Base-by-base conservation (phyloP, 2,113 vertebrate species). In the Daboia siamensis region DNA sequence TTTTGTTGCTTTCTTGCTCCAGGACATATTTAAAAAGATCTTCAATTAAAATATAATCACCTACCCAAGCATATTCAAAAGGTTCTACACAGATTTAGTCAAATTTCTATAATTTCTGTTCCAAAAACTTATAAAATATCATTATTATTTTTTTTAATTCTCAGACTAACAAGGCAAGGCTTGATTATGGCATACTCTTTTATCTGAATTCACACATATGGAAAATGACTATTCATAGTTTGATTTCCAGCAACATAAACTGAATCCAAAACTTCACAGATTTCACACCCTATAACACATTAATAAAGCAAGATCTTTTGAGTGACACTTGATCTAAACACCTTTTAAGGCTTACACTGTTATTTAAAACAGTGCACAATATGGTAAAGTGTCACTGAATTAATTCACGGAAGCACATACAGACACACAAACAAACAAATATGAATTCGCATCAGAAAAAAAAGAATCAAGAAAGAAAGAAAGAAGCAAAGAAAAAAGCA, bases 181-280 rank as follows among this genome's bases (percentile, higher is more conserved):
- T 94, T 91, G 93, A 93, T 93, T 94, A 97, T 91, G 90, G 94
- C 92, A 95, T 89, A 94, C 94, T 95, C 96, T 94, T 96, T 96
- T 96, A 96, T 95, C 94, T 96, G 92, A 91, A 94, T 93, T 95
- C 94, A 96, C 93, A 86, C 85, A 64, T 91, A 80, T 95, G 74
- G 95, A 96, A 97, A 96, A 96, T 96, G 96, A 94, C 88, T 91
- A 94, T 87, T 92, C 95, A 96, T 59, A 96, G 94, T 92, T 95
- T 96, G 94, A 96, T 61, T 96, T 94, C 93, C 86, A 93, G 69
- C 93, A 80, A 90, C 87, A 93, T 23, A 3, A 23, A 46, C 93
- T 88, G 84, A 97, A 96, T 89, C 92, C 93, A 92, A 93, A 96
- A 95, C 87, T 93, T 94, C 90, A 93, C 89, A 95, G 93, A 95